These are phyloP conservation scores for Hassar affinis DNA, from an alignment of 2,113 vertebrate genomes.

Conservation along the genomic window DNA sequence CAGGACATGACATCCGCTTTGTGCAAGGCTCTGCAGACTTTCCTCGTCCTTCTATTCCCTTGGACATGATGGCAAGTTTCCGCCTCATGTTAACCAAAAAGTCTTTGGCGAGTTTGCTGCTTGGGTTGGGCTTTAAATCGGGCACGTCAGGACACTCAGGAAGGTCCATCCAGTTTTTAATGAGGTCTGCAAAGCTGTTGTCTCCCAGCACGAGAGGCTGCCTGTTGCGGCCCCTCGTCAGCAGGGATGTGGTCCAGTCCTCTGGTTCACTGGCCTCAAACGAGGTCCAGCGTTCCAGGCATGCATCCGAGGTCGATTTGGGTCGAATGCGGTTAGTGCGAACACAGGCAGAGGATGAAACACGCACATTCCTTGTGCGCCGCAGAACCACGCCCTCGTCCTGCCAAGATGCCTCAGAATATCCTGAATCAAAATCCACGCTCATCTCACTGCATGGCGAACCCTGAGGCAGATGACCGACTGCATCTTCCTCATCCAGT, in stretches of 20 bases:
- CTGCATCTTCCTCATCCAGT: slow-evolving; percentile 63
- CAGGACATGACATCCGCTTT: slow-evolving; percentile 89
- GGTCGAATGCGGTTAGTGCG: slow-evolving; percentile 78
- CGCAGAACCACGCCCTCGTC: slow-evolving; percentile 81
- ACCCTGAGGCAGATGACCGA: slow-evolving; percentile 57
- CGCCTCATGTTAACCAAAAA: slow-evolving; percentile 88
- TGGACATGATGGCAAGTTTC: slow-evolving; percentile 80
- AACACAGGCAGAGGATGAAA: slow-evolving; percentile 76
- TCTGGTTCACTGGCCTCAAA: slow-evolving; percentile 77
- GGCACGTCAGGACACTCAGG: slow-evolving; percentile 80
- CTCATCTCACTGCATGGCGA: slow-evolving; percentile 82
- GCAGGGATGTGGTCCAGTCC: slow-evolving; percentile 88
- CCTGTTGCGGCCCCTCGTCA: slow-evolving; percentile 89
- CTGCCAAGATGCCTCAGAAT: slow-evolving; percentile 88
- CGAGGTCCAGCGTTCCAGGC: slow-evolving; percentile 88
- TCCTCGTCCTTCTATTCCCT: slow-evolving; percentile 64
- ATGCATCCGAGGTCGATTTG: slow-evolving; percentile 92
- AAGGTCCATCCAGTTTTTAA: slow-evolving; percentile 98
- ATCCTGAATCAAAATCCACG: slow-evolving; percentile 90
- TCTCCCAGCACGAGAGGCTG: slow-evolving; percentile 92
- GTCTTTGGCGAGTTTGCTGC: slow-evolving; percentile 82
- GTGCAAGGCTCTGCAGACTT: slow-evolving; percentile 58
- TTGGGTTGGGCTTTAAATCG: slow-evolving; percentile 60
- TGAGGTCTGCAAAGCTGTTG: slow-evolving; percentile 96
- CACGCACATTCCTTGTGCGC: slow-evolving; percentile 72